phyloP scores from a whole-genome alignment of 2,888 invertebrate species.

The Apodemia mormo region DNA sequence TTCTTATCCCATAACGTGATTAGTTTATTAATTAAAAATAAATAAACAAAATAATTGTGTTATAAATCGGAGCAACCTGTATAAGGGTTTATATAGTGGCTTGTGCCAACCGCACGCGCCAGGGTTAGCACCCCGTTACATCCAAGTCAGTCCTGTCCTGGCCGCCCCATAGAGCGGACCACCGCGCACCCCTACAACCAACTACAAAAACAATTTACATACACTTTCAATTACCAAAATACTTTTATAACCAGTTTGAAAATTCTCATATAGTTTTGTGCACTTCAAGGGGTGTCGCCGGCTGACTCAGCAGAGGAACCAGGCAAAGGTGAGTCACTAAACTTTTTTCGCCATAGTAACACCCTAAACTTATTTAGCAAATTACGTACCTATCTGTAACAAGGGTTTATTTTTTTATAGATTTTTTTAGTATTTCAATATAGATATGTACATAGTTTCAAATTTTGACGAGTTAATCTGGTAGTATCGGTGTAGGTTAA shows the following conservation, averaged over 20 bases:
- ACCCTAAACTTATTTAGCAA: slow-evolving; percentile 57
- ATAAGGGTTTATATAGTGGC: slow-evolving; percentile 53
- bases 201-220: slow-evolving; percentile 34
- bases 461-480: no score
- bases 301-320: slow-evolving; percentile 71
- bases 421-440: not conserved
- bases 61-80: slow-evolving; percentile 48
- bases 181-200: slow-evolving; percentile 64
- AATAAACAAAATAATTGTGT: not conserved
- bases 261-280: slow-evolving; percentile 43
- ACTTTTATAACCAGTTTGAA: slow-evolving; percentile 30
- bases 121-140: slow-evolving; percentile 60
- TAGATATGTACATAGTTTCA: no score
- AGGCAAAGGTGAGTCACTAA: slow-evolving; percentile 68
- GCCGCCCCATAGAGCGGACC: slow-evolving; percentile 68
- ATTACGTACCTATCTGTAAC: slow-evolving; percentile 32
- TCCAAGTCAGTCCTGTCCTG: slow-evolving; percentile 64
- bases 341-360: slow-evolving; percentile 74
- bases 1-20: no score
- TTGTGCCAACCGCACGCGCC: slow-evolving; percentile 63
- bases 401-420: slow-evolving; percentile 8
- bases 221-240: slow-evolving; percentile 19
- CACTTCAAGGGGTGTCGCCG: slow-evolving; percentile 61
- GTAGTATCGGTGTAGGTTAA: no score
- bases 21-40: no score